Evolutionary conservation across 2,888 invertebrate species (phyloP).

Genomic region (Hirtodrosophila confusa): DNA sequence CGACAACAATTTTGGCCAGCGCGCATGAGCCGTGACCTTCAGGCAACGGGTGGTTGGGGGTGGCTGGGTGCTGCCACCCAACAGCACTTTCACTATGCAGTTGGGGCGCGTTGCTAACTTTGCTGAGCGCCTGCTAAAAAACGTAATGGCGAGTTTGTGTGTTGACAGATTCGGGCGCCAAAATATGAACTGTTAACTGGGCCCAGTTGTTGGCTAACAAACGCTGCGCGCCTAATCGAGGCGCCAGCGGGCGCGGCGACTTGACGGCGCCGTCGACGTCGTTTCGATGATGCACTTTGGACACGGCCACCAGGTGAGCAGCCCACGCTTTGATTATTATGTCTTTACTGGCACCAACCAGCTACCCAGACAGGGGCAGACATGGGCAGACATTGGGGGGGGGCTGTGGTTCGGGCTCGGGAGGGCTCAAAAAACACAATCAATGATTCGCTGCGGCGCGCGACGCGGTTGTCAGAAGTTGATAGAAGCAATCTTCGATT

Average conservation of each 20-base stretch:
- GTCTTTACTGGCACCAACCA: conserved; percentile 26
- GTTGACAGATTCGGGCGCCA: conserved; percentile 70
- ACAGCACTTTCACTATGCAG: conserved; percentile 27
- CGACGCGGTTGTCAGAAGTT: conserved; percentile 73
- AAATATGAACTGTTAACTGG: conserved; percentile 30
- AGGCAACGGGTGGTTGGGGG: conserved; percentile 17
- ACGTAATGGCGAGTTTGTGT: conserved; percentile 81
- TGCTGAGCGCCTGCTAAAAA: conserved; percentile 69
- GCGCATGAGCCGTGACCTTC: conserved; percentile 82
- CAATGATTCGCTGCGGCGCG: conserved; percentile 68
- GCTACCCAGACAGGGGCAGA: background rate
- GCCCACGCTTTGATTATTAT: conserved; percentile 30
- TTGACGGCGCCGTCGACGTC: conserved; percentile 77
- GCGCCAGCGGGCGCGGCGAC: conserved; percentile 79
- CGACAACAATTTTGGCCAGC: conserved; percentile 59
- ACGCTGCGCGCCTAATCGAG: conserved; percentile 74
- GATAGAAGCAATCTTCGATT: conserved; percentile 52
- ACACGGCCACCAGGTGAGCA: conserved; percentile 40
- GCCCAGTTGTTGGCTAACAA: conserved; percentile 13
- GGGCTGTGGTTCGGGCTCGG: background rate
- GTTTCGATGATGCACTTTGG: conserved; percentile 44
- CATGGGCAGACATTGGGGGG: background rate
- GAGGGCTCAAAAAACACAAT: conserved; percentile 50
- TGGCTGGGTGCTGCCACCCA: background rate
- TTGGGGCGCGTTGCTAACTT: conserved; percentile 2